Conservation (phyloP, 2,113 vertebrate species). For the Bothrops jararaca region DNA sequence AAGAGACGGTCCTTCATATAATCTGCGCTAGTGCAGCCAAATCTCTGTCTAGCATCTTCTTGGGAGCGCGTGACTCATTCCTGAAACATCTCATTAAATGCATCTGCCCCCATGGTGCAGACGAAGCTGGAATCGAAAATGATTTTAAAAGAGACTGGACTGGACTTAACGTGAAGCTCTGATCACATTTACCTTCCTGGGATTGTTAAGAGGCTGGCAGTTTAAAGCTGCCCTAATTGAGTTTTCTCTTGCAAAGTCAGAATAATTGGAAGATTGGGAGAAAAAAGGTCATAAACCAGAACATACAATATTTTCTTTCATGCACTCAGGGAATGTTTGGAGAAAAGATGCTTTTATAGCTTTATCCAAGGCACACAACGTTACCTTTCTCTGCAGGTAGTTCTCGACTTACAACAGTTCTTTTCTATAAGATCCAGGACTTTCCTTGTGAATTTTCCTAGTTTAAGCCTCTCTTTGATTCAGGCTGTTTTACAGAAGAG, state of each 20-base stretch:
- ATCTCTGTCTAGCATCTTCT: neutral
- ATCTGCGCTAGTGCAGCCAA: neutral
- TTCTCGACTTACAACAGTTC: no score
- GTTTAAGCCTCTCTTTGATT: neutral
- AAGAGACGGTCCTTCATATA: neutral
- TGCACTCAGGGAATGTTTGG: neutral
- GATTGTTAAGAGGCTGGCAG: conserved; percentile 16
- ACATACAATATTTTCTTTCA: neutral
- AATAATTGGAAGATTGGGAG: conserved; percentile 27
- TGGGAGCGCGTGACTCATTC: neutral
- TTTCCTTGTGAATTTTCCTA: neutral
- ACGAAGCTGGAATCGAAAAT: neutral
- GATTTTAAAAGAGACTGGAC: neutral
- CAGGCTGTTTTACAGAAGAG: neutral
- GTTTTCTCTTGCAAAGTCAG: neutral
- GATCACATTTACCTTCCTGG: conserved; percentile 1
- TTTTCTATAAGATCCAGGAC: neutral
- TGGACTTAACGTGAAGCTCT: neutral
- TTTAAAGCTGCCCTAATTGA: conserved; percentile 15
- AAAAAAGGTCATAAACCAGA: neutral
- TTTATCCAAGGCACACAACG: neutral
- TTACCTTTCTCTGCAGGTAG: neutral
- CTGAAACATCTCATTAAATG: neutral
- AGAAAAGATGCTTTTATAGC: neutral
- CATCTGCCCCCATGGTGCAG: neutral